Conservation (phyloP, 30 jellyfish, hydroid and myxozoan genomes). For the Cassiopea andromeda region DNA sequence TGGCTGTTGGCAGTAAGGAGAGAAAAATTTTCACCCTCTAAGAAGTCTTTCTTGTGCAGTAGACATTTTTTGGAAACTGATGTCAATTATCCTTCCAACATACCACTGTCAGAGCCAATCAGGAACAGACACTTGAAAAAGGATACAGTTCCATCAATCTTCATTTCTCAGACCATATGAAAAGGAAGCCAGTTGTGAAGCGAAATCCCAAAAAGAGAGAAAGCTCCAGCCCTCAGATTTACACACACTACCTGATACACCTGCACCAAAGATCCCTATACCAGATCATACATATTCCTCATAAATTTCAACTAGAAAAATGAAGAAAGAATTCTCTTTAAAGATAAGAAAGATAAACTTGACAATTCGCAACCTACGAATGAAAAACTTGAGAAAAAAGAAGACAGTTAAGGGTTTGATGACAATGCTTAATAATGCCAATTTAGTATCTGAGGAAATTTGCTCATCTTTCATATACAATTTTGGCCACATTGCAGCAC, state of each 20-base stretch:
- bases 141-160: slow-evolving; percentile 60
- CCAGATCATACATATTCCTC: slow-evolving; percentile 8
- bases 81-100: background rate
- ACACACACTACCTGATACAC: background rate
- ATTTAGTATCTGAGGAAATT: slow-evolving; percentile 4
- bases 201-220: slow-evolving; percentile 42
- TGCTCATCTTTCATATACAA: background rate
- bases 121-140: slow-evolving; percentile 25
- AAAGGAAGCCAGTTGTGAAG: slow-evolving; percentile 3
- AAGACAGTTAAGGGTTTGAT: slow-evolving; percentile 23
- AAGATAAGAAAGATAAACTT: background rate
- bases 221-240: background rate
- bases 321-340: background rate
- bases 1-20: slow-evolving; percentile 34
- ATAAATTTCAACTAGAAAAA: slow-evolving; percentile 2
- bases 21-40: slow-evolving; percentile 37
- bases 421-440: background rate
- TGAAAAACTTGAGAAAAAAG: slow-evolving; percentile 7
- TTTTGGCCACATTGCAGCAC: slow-evolving; percentile 38
- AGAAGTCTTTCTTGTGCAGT: background rate
- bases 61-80: slow-evolving; percentile 7
- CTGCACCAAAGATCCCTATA: background rate
- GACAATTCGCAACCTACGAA: background rate
- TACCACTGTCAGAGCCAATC: slow-evolving; percentile 2
- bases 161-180: slow-evolving; percentile 46